Evolutionary conservation across 2,888 invertebrate genomes (phyloP).

Genomic region (Escarpia spicata): DNA sequence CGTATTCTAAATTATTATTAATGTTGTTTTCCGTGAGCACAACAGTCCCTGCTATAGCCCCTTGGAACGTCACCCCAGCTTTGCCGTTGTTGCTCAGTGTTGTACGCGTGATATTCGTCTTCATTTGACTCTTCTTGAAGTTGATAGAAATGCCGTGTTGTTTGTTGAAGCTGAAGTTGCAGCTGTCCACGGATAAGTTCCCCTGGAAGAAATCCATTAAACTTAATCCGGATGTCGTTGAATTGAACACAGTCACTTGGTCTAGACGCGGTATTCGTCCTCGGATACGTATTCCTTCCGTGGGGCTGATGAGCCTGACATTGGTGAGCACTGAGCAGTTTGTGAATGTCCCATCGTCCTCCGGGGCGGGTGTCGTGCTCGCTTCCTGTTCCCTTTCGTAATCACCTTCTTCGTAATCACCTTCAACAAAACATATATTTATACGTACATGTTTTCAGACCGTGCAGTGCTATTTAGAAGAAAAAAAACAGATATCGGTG

Average conservation of each 20-base stretch:
- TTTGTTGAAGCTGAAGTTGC: neutral
- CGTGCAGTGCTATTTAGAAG: no score
- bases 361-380: neutral
- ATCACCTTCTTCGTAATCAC: no score
- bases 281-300: conserved; percentile 12
- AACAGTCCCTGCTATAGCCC: neutral
- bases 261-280: neutral
- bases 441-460: no score
- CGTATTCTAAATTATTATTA: neutral
- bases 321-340: neutral
- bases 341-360: neutral
- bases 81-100: neutral
- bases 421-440: no score
- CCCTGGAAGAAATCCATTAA: neutral
- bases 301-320: neutral
- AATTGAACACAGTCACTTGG: neutral
- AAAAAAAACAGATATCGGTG: no score
- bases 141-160: neutral
- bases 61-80: neutral
- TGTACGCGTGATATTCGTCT: neutral
- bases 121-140: neutral
- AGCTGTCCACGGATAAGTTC: neutral
- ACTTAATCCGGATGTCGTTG: neutral
- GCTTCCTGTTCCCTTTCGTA: neutral
- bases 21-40: neutral